A percentile compares a stretch with the other conserved stretches of the same genome.
phyloP scores from a whole-genome alignment of 2,797 vertebrate genomes.

The Anguilla megastoma region DNA sequence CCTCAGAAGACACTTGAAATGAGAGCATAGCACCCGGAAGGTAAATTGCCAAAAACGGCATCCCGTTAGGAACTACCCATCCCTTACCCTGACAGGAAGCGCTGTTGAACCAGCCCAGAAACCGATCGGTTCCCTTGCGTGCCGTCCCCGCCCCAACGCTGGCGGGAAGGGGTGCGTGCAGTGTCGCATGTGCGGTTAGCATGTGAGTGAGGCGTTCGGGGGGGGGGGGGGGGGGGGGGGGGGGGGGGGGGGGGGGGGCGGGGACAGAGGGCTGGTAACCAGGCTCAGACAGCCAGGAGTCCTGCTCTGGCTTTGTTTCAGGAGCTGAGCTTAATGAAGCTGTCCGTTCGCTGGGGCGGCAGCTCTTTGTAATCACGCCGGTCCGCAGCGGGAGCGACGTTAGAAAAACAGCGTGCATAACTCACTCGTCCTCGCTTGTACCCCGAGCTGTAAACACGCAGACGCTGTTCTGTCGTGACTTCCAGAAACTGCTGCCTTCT shows the following conservation, averaged over 20 bases:
- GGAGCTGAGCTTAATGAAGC: background rate
- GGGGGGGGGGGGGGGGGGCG: too few relatives aligned
- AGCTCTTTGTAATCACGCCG: background rate
- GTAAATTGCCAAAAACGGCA: background rate
- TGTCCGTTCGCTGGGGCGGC: background rate
- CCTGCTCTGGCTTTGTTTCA: background rate
- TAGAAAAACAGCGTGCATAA: background rate
- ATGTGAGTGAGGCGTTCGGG: background rate
- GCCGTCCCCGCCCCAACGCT: constrained; percentile 55
- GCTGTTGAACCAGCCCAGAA: constrained; percentile 50
- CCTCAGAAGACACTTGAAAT: background rate
- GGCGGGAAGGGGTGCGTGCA: constrained; percentile 49
- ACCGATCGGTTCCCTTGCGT: constrained; percentile 45
- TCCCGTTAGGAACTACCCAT: background rate
- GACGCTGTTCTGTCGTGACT: background rate
- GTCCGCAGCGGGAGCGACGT: background rate
- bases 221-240: too few relatives aligned
- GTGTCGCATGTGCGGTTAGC: constrained; percentile 59
- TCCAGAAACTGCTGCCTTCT: background rate
- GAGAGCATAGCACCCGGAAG: background rate
- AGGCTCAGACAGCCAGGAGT: background rate
- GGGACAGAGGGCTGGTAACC: background rate
- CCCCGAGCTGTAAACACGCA: background rate
- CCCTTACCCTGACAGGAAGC: constrained; percentile 21
- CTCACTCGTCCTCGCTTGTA: constrained; percentile 12